Evolutionary conservation across 2,113 vertebrate genomes (phyloP), one percentile per base, ranked within the genome.

Genomic region (Anhinga rufa): DNA sequence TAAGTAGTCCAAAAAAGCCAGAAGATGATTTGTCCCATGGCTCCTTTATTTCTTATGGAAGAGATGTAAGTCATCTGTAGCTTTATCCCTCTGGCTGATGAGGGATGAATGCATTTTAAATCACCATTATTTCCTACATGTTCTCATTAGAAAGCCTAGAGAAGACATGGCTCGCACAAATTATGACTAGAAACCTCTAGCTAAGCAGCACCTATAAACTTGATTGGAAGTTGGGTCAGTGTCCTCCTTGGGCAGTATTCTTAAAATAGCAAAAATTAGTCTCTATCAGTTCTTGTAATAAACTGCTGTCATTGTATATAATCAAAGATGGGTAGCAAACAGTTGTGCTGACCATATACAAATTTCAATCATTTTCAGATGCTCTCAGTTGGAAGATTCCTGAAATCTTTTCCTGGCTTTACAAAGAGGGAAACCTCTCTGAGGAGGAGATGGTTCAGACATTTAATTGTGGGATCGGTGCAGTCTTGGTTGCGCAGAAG

Each of bases 401-500:
- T 2, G 91, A 98, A 0, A 98, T 99, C 68, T 99, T 99, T 64
- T 98, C 98, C 58, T 99, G 99, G 99, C 98, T 99, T 26, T 98
- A 98, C 65, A 96, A 86, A 80, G 98, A 98, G 48, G 99, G 99
- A 7, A 93, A 86, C 22, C 97, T 99, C 51, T 98, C 98, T 14
- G 98, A 98, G 86, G 97, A 98, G 75, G 99, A 99, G 96, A 98
- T 99, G 99, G 95, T 94, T 68, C 97, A 98, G 65, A 98, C 96
- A 3, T 99, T 99, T 85, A 99, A 99, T 96, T 99, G 99, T n/a
- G 99, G 99, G 24, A 96, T 99, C 0, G 99, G 99, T 12, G 98
- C 98, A 0, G 98, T 99, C 49, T 87, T 99, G 88, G 96, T 99
- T 4, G 99, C 99, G 5, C 95, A 98, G 55, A 97, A 97, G 11